These are phyloP conservation scores for Acrocephalus kingi DNA, from an alignment of 2,113 vertebrate genomes.

Conservation along the genomic window DNA sequence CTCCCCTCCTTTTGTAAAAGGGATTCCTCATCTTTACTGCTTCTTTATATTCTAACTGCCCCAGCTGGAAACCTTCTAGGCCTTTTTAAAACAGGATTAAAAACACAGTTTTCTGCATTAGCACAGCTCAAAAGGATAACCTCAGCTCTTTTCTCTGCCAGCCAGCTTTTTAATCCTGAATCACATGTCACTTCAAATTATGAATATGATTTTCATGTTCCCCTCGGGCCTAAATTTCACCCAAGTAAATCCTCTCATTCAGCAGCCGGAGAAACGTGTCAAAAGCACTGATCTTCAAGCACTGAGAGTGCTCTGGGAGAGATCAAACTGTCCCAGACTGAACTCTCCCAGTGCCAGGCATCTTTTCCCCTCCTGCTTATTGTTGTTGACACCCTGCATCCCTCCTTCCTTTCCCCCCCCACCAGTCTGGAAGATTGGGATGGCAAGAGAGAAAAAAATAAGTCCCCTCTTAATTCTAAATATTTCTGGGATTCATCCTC, in stretches of 20 bases:
- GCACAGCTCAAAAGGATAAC: slow-evolving; percentile 70
- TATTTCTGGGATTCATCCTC: neutral
- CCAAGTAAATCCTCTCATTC: slow-evolving; percentile 77
- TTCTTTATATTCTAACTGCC: slow-evolving; percentile 66
- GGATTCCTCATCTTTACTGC: slow-evolving; percentile 46
- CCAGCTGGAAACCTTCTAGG: slow-evolving; percentile 71
- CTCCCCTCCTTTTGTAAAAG: slow-evolving; percentile 12
- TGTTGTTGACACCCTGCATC: slow-evolving; percentile 26
- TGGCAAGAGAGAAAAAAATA: neutral
- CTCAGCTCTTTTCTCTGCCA: slow-evolving; percentile 75
- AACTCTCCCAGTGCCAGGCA: slow-evolving; percentile 46
- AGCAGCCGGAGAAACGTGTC: slow-evolving; percentile 73
- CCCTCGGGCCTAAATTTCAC: slow-evolving; percentile 78
- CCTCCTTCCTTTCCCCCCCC: neutral
- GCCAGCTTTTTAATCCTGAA: slow-evolving; percentile 77
- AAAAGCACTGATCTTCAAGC: slow-evolving; percentile 72
- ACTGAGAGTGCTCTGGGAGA: slow-evolving; percentile 58
- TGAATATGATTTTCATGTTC: slow-evolving; percentile 76
- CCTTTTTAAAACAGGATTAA: slow-evolving; percentile 72
- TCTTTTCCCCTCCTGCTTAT: slow-evolving; percentile 37
- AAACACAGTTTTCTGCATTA: slow-evolving; percentile 75
- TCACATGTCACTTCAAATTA: slow-evolving; percentile 82
- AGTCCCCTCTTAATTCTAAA: neutral
- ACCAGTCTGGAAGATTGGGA: slow-evolving; percentile 4
- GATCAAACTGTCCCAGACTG: slow-evolving; percentile 64